A percentile compares a stretch with the other conserved stretches of the same genome.
phyloP scores from a whole-genome alignment of 2,113 vertebrate genomes.

The Leucoraja erinaceus region DNA sequence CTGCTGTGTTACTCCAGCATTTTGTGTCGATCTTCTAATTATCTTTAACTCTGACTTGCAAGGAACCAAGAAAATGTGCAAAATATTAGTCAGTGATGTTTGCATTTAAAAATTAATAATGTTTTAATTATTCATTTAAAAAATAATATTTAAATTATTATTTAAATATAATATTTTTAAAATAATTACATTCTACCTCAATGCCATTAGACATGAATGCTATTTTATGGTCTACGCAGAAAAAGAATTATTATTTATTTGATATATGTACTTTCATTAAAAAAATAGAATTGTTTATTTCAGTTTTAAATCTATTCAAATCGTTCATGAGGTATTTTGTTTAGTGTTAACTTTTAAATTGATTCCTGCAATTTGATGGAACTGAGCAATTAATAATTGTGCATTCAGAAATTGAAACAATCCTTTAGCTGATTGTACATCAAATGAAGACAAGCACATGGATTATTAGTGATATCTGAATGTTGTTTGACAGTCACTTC shows the following conservation, averaged over 20 bases:
- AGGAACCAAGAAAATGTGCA: no score
- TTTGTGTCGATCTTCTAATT: no score
- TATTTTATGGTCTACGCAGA: no score
- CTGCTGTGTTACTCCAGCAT: no score
- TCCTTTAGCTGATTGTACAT: not conserved
- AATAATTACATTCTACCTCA: no score
- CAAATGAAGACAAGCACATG: not conserved
- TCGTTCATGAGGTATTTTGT: not conserved
- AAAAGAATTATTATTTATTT: not conserved
- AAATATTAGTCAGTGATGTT: no score
- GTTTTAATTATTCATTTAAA: no score
- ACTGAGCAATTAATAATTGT: not conserved
- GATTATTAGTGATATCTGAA: not conserved
- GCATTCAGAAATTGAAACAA: not conserved
- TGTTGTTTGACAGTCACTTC: not conserved
- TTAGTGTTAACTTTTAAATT: not conserved
- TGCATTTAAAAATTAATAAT: no score
- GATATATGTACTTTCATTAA: not conserved
- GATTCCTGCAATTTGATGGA: not conserved
- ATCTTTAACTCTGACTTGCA: no score
- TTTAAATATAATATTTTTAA: no score
- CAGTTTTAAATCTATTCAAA: not conserved
- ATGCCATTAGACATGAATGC: no score
- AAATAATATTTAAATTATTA: no score
- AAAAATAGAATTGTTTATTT: not conserved